These are phyloP conservation scores for Drosophila anomelani DNA, from an alignment of 2,888 invertebrate genomes.

Conservation along the genomic window DNA sequence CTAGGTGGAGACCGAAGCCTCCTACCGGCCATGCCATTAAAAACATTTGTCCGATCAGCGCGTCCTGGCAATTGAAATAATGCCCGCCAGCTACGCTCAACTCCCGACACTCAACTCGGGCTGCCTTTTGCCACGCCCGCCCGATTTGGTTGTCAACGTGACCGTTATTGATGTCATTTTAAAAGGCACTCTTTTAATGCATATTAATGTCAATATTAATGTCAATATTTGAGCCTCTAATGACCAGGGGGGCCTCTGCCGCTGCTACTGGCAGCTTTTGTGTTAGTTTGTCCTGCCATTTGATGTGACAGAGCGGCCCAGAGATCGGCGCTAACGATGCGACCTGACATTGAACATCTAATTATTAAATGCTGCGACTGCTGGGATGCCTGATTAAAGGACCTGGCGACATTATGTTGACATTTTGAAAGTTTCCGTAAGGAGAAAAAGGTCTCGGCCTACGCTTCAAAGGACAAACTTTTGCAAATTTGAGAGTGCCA, in stretches of 20 bases:
- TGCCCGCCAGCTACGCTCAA: constrained; percentile 10
- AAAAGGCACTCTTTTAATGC: constrained; percentile 73
- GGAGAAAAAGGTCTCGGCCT: constrained; percentile 53
- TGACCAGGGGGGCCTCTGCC: constrained; percentile 60
- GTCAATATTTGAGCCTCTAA: constrained; percentile 81
- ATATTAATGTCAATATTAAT: constrained; percentile 83
- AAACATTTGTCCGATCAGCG: constrained; percentile 48
- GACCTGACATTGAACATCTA: constrained; percentile 64
- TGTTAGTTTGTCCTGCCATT: constrained; percentile 60
- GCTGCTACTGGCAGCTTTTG: constrained; percentile 58
- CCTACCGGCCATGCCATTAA: constrained; percentile 44
- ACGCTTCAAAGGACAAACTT: constrained; percentile 42
- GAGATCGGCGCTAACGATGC: constrained; percentile 60
- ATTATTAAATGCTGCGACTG: constrained; percentile 39
- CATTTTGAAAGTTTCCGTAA: constrained; percentile 68
- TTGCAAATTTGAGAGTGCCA: constrained; percentile 23
- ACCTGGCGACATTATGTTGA: constrained; percentile 66
- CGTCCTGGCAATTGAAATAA: constrained; percentile 62
- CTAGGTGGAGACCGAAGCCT: constrained; percentile 9
- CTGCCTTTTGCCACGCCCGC: neutral
- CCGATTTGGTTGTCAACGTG: constrained; percentile 55
- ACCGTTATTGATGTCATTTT: constrained; percentile 77
- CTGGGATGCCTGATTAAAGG: constrained; percentile 67
- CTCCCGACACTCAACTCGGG: neutral
- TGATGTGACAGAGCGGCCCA: constrained; percentile 54